Percentiles rank a stretch among this genome's conserved stretches.
These are phyloP conservation scores for Lasioglossum oenotherae DNA, from an alignment of 2,888 invertebrate genomes.

Conservation along the genomic window DNA sequence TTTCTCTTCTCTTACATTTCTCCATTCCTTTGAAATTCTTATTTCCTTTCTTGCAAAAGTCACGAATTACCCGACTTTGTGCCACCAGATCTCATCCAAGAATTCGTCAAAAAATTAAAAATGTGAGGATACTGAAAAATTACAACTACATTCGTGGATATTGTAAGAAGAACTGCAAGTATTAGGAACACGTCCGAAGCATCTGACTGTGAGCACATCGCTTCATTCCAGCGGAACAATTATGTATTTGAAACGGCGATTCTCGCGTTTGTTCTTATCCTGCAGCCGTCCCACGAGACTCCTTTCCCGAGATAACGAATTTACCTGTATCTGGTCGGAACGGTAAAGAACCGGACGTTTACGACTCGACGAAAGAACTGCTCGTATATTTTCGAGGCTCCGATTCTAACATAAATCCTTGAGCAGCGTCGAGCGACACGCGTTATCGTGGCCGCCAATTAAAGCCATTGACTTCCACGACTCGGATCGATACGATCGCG, in stretches of 20 bases:
- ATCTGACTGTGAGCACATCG: neutral
- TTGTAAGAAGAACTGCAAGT: neutral
- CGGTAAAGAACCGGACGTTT: conserved; percentile 2
- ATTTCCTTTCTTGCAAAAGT: too few species aligned
- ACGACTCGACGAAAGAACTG: conserved; percentile 5
- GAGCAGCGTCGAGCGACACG: conserved; percentile 13
- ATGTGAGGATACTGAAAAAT: neutral
- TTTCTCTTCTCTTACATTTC: neutral
- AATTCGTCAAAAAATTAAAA: too few species aligned
- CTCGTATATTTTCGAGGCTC: conserved; percentile 1
- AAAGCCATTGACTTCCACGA: conserved; percentile 42
- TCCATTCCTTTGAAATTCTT: neutral
- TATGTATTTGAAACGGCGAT: neutral
- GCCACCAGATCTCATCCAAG: too few species aligned
- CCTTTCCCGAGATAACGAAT: neutral
- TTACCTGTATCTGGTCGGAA: neutral
- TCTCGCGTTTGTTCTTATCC: neutral
- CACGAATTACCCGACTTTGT: too few species aligned
- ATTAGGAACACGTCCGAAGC: neutral
- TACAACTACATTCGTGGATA: neutral
- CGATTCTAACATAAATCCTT: conserved; percentile 22
- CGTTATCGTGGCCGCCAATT: conserved; percentile 39
- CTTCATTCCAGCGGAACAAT: neutral
- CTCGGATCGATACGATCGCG: conserved; percentile 40
- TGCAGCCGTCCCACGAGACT: neutral